Evolutionary conservation across 1,140 invertebrate species (phyloP).

Genomic region (Pentalonia nigronervosa): DNA sequence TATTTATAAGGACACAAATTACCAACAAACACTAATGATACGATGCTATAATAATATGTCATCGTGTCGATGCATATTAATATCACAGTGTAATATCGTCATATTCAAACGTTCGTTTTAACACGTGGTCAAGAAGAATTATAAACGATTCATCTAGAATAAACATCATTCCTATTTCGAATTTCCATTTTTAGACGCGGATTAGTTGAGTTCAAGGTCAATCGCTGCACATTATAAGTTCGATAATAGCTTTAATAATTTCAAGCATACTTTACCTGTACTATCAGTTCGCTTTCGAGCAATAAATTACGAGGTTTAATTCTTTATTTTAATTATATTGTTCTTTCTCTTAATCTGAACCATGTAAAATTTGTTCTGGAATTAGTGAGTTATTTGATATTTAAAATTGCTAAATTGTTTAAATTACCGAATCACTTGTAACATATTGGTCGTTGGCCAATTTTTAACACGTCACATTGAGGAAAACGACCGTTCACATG

Average conservation of each 20-base stretch:
- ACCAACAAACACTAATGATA: not conserved
- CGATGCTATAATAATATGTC: not conserved
- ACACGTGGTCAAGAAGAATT: not conserved
- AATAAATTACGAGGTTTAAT: not conserved
- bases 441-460: not conserved
- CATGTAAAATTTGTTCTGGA: not conserved
- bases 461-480: slow-evolving; percentile 11
- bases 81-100: not conserved
- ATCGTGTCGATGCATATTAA: not conserved
- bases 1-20: not conserved
- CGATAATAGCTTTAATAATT: not conserved
- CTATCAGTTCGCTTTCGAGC: not conserved
- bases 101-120: not conserved
- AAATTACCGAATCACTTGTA: slow-evolving; percentile 1
- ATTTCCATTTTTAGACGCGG: not conserved
- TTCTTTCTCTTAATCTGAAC: not conserved
- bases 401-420: not conserved
- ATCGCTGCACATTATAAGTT: not conserved
- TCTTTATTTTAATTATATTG: not conserved
- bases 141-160: not conserved
- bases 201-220: not conserved
- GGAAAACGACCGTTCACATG: slow-evolving; percentile 15
- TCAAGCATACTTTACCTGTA: not conserved
- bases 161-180: not conserved
- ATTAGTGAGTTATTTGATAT: not conserved